These are phyloP conservation scores for Aythya baeri DNA, from an alignment of 2,113 vertebrate species.

Conservation along the genomic window DNA sequence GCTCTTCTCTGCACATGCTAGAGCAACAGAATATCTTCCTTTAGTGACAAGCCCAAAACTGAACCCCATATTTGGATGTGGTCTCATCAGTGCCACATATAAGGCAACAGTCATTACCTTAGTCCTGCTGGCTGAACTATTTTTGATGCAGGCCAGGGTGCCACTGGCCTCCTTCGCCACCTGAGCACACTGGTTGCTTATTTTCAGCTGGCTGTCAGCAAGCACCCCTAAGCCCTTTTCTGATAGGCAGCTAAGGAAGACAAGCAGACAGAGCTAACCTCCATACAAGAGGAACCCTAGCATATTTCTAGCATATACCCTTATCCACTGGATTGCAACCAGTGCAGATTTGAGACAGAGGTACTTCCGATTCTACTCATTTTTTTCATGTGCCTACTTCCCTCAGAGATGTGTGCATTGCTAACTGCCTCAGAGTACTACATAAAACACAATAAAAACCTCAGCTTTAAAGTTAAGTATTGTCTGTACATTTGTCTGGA, in stretches of 20 bases:
- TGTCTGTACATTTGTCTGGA: background rate
- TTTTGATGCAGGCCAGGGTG: background rate
- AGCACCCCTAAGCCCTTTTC: background rate
- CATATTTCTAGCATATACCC: background rate
- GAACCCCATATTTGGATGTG: background rate
- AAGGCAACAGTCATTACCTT: background rate
- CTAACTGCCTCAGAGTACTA: background rate
- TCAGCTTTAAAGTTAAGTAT: background rate
- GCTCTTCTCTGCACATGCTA: background rate
- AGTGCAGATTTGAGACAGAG: background rate
- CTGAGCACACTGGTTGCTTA: background rate
- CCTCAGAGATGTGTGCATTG: background rate
- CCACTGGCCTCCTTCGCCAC: background rate
- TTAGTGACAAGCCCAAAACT: background rate
- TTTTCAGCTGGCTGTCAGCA: background rate
- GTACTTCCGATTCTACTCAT: background rate
- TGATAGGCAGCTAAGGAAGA: background rate
- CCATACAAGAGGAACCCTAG: fast-evolving
- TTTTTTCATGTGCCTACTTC: background rate
- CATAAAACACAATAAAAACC: background rate
- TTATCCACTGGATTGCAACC: background rate
- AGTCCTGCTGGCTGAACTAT: background rate
- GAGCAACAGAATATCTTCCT: background rate
- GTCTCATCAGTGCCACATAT: background rate
- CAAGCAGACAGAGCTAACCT: background rate